phyloP scores from a whole-genome alignment of 2,888 invertebrate species.

The Platycheirus rosarum region DNA sequence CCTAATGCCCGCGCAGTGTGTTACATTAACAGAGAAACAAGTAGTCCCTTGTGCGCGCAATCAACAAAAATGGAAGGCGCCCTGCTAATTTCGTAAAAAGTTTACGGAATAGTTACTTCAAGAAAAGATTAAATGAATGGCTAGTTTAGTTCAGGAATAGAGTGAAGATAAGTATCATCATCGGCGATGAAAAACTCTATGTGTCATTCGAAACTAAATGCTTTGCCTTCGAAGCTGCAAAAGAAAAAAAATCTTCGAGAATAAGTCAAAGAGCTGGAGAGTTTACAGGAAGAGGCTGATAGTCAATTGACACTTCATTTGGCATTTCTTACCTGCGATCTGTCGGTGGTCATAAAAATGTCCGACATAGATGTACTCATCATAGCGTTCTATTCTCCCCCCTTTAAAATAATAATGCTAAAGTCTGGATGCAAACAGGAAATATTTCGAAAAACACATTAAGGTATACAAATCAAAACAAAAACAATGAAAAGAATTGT shows the following conservation, averaged over 20 bases:
- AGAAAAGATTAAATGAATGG: conserved; percentile 35
- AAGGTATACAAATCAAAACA: background rate
- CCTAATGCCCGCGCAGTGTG: no score
- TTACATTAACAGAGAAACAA: no score
- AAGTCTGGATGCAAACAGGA: conserved; percentile 29
- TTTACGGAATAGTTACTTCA: conserved; percentile 23
- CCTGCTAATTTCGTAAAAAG: conserved; percentile 19
- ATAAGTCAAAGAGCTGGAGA: conserved; percentile 2
- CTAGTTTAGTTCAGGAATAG: conserved; percentile 25
- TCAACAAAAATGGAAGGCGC: conserved; percentile 19
- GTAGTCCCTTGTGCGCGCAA: conserved; percentile 4
- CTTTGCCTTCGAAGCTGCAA: conserved; percentile 14
- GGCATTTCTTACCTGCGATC: background rate
- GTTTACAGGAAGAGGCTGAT: conserved; percentile 21
- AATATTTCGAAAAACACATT: background rate
- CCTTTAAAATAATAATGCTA: conserved; percentile 8
- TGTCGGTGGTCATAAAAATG: conserved; percentile 15
- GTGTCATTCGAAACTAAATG: conserved; percentile 20
- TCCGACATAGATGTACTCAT: conserved; percentile 21
- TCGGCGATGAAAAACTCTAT: conserved; percentile 21
- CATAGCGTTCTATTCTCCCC: conserved; percentile 7
- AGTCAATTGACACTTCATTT: conserved; percentile 19
- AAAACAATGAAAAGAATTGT: background rate
- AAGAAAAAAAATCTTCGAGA: conserved; percentile 18
- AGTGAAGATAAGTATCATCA: conserved; percentile 20